Conservation (phyloP, 1,140 invertebrate genomes). For the Plectus sambesii region DNA sequence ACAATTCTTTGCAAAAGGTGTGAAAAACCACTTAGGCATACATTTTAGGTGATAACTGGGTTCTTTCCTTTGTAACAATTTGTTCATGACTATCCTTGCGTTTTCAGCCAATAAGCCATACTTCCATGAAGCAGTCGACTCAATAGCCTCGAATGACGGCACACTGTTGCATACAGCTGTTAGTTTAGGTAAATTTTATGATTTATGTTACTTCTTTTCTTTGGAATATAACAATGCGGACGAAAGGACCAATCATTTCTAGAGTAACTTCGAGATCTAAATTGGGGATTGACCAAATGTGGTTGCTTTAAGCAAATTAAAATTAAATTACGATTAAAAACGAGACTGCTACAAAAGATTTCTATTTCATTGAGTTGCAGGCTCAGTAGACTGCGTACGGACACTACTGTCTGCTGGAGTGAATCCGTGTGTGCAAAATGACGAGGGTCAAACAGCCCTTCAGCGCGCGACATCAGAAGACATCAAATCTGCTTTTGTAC, state of each 20-base stretch:
- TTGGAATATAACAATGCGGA: too few species aligned
- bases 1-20: too few species aligned
- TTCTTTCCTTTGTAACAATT: neutral
- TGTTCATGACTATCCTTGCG: neutral
- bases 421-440: constrained; percentile 23
- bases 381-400: constrained; percentile 19
- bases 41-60: too few species aligned
- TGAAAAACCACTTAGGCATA: too few species aligned
- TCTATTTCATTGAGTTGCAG: constrained; percentile 14
- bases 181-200: constrained; percentile 11
- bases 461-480: constrained; percentile 13
- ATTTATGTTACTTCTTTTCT: neutral
- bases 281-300: too few species aligned
- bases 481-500: constrained; percentile 12
- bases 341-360: too few species aligned
- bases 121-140: constrained; percentile 16
- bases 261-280: too few species aligned
- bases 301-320: too few species aligned
- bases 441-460: constrained; percentile 17
- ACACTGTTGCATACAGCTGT: constrained; percentile 25
- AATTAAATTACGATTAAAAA: too few species aligned
- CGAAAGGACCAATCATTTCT: too few species aligned
- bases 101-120: constrained; percentile 17
- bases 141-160: constrained; percentile 10
- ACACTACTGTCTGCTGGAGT: constrained; percentile 19